Evolutionary conservation across 2,113 vertebrate species (phyloP).

Genomic region (Pseudolaguvia tuberculata): DNA sequence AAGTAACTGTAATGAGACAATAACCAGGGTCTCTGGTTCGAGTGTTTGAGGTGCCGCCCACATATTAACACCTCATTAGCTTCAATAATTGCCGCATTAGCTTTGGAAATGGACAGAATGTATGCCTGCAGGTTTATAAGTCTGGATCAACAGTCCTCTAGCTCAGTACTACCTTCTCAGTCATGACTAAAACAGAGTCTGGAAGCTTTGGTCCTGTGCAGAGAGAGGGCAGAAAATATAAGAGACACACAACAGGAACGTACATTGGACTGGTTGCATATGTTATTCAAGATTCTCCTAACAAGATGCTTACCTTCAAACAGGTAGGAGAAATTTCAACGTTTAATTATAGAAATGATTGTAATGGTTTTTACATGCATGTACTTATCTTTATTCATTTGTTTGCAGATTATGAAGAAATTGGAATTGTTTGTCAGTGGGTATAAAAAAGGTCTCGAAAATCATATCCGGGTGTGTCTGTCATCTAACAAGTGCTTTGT

Average conservation of each 20-base stretch:
- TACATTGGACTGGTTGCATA: slow-evolving; percentile 77
- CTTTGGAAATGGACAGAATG: neutral
- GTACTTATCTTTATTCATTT: neutral
- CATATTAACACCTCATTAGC: slow-evolving; percentile 33
- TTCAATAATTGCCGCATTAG: slow-evolving; percentile 4
- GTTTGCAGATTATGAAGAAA: slow-evolving; percentile 59
- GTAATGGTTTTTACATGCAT: neutral
- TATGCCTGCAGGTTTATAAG: slow-evolving; percentile 26
- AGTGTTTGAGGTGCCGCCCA: neutral
- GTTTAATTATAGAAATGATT: neutral
- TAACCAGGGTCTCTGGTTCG: neutral
- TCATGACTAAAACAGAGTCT: slow-evolving; percentile 15
- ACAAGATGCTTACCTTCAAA: slow-evolving; percentile 71
- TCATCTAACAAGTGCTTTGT: slow-evolving; percentile 62
- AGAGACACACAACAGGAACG: slow-evolving; percentile 67
- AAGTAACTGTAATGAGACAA: too few relatives aligned
- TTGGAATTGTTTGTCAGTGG: slow-evolving; percentile 46
- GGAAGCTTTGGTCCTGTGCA: neutral
- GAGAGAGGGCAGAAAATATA: slow-evolving; percentile 53
- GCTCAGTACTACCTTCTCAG: neutral
- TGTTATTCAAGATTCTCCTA: slow-evolving; percentile 70
- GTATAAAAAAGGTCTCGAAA: slow-evolving; percentile 54
- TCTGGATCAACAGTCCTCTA: neutral
- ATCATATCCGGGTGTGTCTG: slow-evolving; percentile 63
- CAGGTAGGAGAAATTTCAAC: slow-evolving; percentile 61